phyloP scores from a whole-genome alignment of 2,797 vertebrate species.

The Enteromius anoplus region DNA sequence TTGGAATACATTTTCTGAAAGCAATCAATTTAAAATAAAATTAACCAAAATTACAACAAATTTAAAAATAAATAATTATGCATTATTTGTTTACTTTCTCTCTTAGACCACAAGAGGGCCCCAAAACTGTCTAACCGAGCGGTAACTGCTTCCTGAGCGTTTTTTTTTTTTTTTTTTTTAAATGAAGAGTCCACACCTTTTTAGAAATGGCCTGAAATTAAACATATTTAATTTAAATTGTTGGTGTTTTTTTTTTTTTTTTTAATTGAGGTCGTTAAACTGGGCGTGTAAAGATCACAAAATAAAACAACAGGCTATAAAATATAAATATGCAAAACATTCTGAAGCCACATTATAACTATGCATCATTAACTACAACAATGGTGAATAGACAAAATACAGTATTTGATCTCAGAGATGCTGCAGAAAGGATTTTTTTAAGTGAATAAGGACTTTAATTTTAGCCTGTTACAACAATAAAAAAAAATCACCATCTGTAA shows the following conservation, averaged over 20 bases:
- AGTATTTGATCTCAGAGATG: not conserved
- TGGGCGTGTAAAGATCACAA: not conserved
- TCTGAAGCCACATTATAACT: not conserved
- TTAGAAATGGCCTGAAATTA: not conserved
- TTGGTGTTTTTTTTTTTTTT: not conserved
- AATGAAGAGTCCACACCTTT: not conserved
- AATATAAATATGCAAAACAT: not conserved
- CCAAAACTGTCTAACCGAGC: not conserved
- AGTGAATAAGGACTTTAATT: not conserved
- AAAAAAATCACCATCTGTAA: not conserved
- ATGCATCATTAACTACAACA: not conserved
- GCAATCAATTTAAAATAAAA: not conserved
- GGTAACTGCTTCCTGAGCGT: not conserved
- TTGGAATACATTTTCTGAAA: not conserved
- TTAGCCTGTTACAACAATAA: not conserved
- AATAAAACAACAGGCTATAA: not conserved
- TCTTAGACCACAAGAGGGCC: not conserved
- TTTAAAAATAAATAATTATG: not conserved
- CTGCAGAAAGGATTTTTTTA: not conserved
- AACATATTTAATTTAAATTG: not conserved
- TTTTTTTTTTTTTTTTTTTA: too few species aligned
- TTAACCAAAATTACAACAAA: not conserved
- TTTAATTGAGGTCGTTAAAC: not conserved
- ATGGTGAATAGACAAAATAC: not conserved
- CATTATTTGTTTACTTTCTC: not conserved